phyloP scores from a whole-genome alignment of 2,888 invertebrate genomes.

The Acanthococcus lagerstroemiae region DNA sequence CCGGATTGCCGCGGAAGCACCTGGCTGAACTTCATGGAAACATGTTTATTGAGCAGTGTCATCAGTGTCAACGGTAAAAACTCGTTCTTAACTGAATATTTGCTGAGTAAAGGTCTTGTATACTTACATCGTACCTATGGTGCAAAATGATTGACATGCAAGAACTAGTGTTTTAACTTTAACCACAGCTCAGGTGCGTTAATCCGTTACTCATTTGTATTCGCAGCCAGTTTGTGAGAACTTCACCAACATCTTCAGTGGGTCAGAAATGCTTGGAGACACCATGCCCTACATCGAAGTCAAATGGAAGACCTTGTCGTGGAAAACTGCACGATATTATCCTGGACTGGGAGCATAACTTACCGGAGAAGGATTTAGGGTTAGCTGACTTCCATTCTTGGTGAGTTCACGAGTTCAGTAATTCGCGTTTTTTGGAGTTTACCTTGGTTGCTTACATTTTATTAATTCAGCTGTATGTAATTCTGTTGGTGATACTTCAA shows the following conservation, averaged over 20 bases:
- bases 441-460: too few relatives aligned
- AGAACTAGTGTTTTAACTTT: too few relatives aligned
- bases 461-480: too few relatives aligned
- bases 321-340: constrained; percentile 83
- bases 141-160: too few relatives aligned
- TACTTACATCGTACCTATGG: not conserved
- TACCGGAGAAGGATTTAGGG: constrained; percentile 76
- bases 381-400: constrained; percentile 78
- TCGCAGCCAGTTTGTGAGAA: constrained; percentile 68
- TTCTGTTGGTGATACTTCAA: too few relatives aligned
- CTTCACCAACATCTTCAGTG: constrained; percentile 66
- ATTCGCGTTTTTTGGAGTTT: too few relatives aligned
- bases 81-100: too few relatives aligned
- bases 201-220: too few relatives aligned
- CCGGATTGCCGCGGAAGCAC: constrained; percentile 68
- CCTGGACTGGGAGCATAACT: constrained; percentile 92
- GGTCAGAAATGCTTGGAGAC: constrained; percentile 58
- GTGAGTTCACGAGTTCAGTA: constrained; percentile 45
- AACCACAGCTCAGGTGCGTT: too few relatives aligned
- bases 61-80: constrained; percentile 65
- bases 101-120: not conserved
- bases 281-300: constrained; percentile 53
- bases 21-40: constrained; percentile 95
- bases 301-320: constrained; percentile 63
- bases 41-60: constrained; percentile 92